Base-by-base conservation (phyloP, 2,113 vertebrate genomes). In the Dromiciops gliroides region DNA sequence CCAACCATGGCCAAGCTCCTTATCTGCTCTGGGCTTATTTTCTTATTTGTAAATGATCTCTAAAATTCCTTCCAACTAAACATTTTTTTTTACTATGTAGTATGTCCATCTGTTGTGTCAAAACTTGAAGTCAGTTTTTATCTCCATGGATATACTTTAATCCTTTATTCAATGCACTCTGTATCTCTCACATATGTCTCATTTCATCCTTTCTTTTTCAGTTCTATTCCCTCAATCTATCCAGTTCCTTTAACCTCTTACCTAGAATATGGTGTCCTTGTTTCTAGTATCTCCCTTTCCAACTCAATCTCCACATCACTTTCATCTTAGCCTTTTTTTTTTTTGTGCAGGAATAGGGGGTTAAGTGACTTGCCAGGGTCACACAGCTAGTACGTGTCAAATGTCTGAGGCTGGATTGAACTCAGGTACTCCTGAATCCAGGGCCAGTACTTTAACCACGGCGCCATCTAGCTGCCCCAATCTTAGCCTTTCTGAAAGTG, bases 121-220 rank as follows among this genome's bases (percentile, higher is more conserved):
- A 8, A 90, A 93, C 3, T 51, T 48, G 48, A 95, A 48, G 56
- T 92, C 50, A 90, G 89, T 16, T 83, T 83, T 28, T 11, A 51
- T 90, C 14, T 94, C 91, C 14, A n/a, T 5, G 56, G 50, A 0
- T 89, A 6, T 50, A 92, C 60, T 92, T 96, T 48, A 49, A 92
- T 92, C 37, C 48, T 75, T 89, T 16, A 94, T 0, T 93, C 47
- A 92, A 8, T 37, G 22, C 89, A 93, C 12, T 26, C 25, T 92
- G 28, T 10, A 92, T 24, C 51, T 93, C 52, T 67, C 56, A 94
- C 60, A 75, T 90, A 26, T 47, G 26, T 88, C 67, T 93, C 91
- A 91, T 37, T 23, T 37, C 51, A 89, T 92, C n/a, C 11, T n/a
- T 90, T 67, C 94, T 75, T 94, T 96, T 90, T 92, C 31, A 94